Conservation (phyloP, 2,888 invertebrate genomes). For the Calliopum simillimum region DNA sequence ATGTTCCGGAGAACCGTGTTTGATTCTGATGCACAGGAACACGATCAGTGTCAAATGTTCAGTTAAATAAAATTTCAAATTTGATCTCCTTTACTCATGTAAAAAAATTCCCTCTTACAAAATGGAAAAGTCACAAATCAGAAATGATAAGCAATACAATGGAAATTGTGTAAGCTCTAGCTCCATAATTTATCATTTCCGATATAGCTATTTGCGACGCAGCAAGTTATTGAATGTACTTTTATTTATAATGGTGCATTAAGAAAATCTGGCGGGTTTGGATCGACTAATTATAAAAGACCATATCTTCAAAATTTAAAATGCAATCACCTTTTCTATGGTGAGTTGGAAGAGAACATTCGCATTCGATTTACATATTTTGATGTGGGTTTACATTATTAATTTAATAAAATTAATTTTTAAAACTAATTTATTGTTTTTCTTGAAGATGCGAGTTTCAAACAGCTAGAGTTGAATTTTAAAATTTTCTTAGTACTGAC, state of each 20-base stretch:
- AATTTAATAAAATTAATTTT: background rate
- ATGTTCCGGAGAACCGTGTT: too few relatives aligned
- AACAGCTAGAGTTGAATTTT: conserved; percentile 94
- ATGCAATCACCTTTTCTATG: conserved; percentile 92
- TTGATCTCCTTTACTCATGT: too few relatives aligned
- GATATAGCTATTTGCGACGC: too few relatives aligned
- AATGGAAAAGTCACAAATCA: too few relatives aligned
- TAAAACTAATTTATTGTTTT: background rate
- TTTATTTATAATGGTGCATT: conserved; percentile 89
- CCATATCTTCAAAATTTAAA: conserved; percentile 90
- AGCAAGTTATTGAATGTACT: conserved; percentile 83
- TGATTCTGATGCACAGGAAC: too few relatives aligned
- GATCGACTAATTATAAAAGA: conserved; percentile 90
- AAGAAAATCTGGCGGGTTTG: conserved; percentile 81
- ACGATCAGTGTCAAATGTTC: too few relatives aligned
- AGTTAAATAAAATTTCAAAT: too few relatives aligned
- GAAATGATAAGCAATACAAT: too few relatives aligned
- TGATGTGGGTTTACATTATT: conserved; percentile 77
- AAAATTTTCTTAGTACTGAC: conserved; percentile 92
- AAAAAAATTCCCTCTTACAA: too few relatives aligned
- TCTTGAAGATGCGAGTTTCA: conserved; percentile 83
- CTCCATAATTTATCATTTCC: too few relatives aligned
- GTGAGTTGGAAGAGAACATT: conserved; percentile 80
- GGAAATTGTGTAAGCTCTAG: too few relatives aligned
- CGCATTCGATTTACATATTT: conserved; percentile 90